Base-by-base conservation (phyloP, 2,113 vertebrate species). In the Cryptotis parvus region DNA sequence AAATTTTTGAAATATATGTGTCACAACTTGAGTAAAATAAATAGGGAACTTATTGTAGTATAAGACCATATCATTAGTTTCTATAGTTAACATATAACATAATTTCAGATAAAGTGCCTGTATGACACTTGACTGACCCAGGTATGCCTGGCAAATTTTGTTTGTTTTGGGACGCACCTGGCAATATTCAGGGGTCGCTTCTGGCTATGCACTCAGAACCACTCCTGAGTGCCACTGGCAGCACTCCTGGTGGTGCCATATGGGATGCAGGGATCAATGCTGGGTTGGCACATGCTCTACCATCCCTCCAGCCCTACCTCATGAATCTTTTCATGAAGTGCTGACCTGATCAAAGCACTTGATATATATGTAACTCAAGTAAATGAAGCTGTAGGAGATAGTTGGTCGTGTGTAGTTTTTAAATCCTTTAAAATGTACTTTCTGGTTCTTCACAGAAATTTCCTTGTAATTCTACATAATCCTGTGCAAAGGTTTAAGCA, bases 341-440 rank as follows among this genome's bases (percentile, higher is more conserved):
- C 16, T 66, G 14, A 75, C 49, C 35, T 89, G 52, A 66, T 35
- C 63, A 35, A 26, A 55, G 26, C 9, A 52, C 39, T 84, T 58
- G 58, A 79, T 49, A 61, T 15, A 26, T 10, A 61, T 58, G 4
- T 22, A 86, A 33, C 35, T 81, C n/a, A 69, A 70, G 63, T 66
- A 81, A 70, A 76, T 84, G 24, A 69, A 90, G 68, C 18, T 20
- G 3, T 26, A 1, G 68, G 61, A 79, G 69, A 84, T 10, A 16
- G 12, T 92, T 89, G 80, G 29, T 18, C 80, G 8, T 84, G 9
- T 45, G 14, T 49, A 29, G 29, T 75, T 82, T 87, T 77, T 52
- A 68, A 66, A 43, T 65, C 35, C n/a, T 84, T 96, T 74, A 74
- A 86, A 84, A 43, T 65, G 29, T 52, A 22, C 79, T 82, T 55